Conservation (phyloP, 53 echinoderm and acorn worm genomes). For the Echinometra lucunter region DNA sequence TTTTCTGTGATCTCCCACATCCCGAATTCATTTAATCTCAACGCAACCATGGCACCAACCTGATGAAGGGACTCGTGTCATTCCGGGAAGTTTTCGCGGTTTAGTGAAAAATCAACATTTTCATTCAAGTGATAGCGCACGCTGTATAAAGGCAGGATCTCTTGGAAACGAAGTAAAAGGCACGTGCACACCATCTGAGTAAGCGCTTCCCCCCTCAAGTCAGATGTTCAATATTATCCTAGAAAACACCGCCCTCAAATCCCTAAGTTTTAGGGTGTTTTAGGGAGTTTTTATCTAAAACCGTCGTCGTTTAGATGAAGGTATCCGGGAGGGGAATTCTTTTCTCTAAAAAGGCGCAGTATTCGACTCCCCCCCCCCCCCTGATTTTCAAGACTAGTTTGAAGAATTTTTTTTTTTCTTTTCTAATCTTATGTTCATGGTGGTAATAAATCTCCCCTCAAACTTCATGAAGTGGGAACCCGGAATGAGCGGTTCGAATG, state of each 20-base stretch:
- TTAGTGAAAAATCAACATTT: not conserved
- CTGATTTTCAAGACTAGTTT: not conserved
- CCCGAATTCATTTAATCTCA: not conserved
- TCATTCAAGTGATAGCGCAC: not conserved
- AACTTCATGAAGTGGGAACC: not conserved
- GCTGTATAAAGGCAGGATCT: not conserved
- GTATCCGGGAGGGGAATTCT: not conserved
- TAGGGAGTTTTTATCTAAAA: not conserved
- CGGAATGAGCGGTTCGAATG: not conserved
- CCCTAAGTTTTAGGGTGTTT: not conserved
- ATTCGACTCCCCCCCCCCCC: no score
- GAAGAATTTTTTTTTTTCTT: not conserved
- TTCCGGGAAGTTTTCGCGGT: not conserved
- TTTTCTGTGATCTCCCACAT: not conserved
- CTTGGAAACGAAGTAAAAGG: not conserved
- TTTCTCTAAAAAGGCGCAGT: no score
- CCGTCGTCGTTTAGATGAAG: not conserved
- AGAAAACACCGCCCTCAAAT: not conserved
- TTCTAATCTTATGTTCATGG: not conserved
- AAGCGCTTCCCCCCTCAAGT: not conserved
- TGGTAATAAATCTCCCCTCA: not conserved
- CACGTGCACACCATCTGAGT: not conserved
- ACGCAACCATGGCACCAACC: not conserved
- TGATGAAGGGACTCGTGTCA: not conserved
- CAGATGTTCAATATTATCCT: constrained; percentile 5